Conservation (phyloP, 2,113 vertebrate species). For the Passer domesticus region DNA sequence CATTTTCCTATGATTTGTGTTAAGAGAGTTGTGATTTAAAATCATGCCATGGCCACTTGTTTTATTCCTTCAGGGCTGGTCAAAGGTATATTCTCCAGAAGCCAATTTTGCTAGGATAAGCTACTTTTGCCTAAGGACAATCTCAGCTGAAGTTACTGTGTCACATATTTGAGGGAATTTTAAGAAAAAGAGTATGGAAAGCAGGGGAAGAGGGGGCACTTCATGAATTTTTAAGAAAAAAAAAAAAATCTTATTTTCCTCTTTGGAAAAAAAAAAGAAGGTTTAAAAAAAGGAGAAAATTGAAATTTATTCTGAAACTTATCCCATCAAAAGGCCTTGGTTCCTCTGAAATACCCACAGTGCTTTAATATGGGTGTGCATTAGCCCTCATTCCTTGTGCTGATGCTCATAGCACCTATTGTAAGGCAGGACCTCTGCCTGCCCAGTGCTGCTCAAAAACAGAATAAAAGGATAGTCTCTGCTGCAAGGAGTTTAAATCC, state of each 20-base stretch:
- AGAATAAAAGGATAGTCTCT: neutral
- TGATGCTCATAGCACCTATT: fast-evolving
- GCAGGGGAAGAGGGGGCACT: neutral
- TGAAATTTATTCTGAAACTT: neutral
- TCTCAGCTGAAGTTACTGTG: neutral
- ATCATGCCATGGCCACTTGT: neutral
- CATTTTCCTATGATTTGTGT: neutral
- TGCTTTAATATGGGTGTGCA: fast-evolving
- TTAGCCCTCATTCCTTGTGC: neutral
- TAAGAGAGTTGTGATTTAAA: neutral
- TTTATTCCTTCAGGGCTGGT: neutral
- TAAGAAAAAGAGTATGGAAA: neutral
- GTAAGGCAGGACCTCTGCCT: neutral
- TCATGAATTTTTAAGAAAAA: neutral
- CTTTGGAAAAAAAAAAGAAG: neutral
- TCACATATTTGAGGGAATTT: neutral
- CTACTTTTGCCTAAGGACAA: neutral
- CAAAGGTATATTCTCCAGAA: neutral
- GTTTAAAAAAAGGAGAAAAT: neutral
- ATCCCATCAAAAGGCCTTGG: neutral
- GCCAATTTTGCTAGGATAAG: neutral
- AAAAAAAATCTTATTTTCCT: neutral
- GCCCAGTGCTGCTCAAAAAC: neutral
- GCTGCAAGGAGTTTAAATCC: neutral
- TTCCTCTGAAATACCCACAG: neutral